Percentiles rank a stretch among this genome's conserved stretches.
phyloP scores from a whole-genome alignment of 2,797 vertebrate genomes.

The Macropus fuliginosus region DNA sequence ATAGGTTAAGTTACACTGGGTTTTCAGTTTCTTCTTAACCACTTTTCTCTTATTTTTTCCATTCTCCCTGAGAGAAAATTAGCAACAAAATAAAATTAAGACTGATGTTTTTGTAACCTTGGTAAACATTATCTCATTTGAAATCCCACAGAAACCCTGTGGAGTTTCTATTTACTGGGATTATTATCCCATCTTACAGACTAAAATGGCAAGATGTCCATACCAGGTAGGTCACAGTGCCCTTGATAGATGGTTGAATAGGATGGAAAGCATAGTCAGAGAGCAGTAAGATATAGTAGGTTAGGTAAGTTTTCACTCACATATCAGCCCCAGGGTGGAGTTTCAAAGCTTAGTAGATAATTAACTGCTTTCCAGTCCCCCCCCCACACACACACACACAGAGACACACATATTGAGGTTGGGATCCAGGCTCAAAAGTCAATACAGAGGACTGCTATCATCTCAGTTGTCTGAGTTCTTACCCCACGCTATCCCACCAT shows the following conservation, averaged over 20 bases:
- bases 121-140: background rate
- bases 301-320: background rate
- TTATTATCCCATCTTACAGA: background rate
- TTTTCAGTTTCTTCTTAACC: background rate
- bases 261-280: background rate
- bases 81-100: background rate
- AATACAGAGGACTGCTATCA: background rate
- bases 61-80: background rate
- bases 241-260: background rate
- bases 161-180: background rate
- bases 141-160: background rate
- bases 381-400: no score
- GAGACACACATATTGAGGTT: background rate
- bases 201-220: background rate
- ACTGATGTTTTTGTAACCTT: background rate
- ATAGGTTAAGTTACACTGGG: background rate
- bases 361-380: background rate
- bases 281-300: background rate
- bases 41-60: background rate
- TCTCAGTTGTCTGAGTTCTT: background rate
- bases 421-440: background rate
- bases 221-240: background rate
- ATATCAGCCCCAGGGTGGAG: background rate
- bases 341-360: background rate
- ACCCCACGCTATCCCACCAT: background rate